Percentiles rank a stretch among this genome's conserved stretches.
These are phyloP conservation scores for Desmodus rotundus DNA, from an alignment of 2,113 vertebrate species.

Conservation along the genomic window DNA sequence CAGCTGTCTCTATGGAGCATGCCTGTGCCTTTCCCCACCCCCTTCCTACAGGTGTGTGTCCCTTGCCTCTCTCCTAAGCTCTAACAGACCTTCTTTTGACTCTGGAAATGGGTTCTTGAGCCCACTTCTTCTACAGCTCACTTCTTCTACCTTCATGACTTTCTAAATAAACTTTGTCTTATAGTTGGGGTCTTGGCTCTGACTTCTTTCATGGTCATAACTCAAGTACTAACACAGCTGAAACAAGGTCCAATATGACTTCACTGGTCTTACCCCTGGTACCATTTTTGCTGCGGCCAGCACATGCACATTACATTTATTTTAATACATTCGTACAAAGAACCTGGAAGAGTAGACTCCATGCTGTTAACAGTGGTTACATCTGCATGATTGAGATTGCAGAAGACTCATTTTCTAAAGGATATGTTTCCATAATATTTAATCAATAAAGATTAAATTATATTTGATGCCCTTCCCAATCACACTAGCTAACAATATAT, in stretches of 20 bases:
- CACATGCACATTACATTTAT: neutral
- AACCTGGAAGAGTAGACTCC: neutral
- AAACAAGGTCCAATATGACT: neutral
- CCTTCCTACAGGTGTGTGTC: neutral
- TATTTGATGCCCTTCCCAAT: neutral
- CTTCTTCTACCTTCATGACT: neutral
- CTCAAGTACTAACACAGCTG: neutral
- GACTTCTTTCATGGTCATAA: neutral
- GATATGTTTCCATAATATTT: neutral
- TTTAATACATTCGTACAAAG: neutral
- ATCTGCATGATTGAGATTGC: neutral
- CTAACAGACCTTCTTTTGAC: neutral
- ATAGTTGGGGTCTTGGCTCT: neutral
- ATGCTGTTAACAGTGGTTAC: neutral
- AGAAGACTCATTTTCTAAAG: conserved; percentile 1
- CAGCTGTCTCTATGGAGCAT: neutral
- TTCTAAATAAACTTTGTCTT: neutral
- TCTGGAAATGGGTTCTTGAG: neutral
- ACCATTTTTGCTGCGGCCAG: neutral
- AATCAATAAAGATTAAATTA: neutral
- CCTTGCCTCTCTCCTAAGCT: neutral
- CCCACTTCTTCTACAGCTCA: neutral
- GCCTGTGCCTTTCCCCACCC: neutral
- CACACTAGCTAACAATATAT: neutral
- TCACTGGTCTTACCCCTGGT: neutral